Percentiles rank a stretch among this genome's conserved stretches.
Evolutionary conservation across 2,113 vertebrate species (phyloP).

Genomic region (Lycaon pictus): DNA sequence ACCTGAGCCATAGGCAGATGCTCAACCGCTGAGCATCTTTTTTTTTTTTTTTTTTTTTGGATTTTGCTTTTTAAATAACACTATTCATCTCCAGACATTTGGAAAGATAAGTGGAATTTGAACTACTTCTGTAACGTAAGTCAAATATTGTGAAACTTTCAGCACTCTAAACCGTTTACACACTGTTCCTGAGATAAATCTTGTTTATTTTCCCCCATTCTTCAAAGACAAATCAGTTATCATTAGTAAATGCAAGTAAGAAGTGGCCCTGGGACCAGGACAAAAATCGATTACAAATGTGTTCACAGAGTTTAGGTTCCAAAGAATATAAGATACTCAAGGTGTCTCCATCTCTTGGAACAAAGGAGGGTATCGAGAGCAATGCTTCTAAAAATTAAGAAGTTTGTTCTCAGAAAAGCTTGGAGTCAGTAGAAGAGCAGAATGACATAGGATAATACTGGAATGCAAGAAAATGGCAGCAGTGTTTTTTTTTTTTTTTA

Average conservation of each 20-base stretch:
- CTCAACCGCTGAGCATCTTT: too few relatives aligned
- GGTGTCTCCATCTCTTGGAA: not conserved
- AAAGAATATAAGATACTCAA: not conserved
- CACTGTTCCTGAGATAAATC: not conserved
- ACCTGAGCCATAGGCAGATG: too few relatives aligned
- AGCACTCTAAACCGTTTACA: slow-evolving; percentile 35
- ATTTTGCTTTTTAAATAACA: slow-evolving; percentile 54
- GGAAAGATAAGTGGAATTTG: slow-evolving; percentile 35
- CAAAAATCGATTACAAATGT: not conserved
- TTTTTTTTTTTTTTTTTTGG: too few relatives aligned
- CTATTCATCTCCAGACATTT: slow-evolving; percentile 20
- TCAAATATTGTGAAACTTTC: slow-evolving; percentile 30
- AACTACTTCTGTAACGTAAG: slow-evolving; percentile 50
- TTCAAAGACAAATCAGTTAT: slow-evolving; percentile 43
- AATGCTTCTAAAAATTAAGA: not conserved
- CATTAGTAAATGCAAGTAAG: slow-evolving; percentile 19
- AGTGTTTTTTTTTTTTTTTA: not conserved
- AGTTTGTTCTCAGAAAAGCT: not conserved
- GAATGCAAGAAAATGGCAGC: not conserved
- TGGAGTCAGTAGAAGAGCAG: not conserved
- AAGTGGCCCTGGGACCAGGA: not conserved
- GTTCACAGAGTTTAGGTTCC: slow-evolving; percentile 23
- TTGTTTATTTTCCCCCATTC: slow-evolving; percentile 20
- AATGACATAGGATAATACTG: not conserved
- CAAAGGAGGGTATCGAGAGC: not conserved